Percentiles rank a stretch among this genome's conserved stretches.
Evolutionary conservation across 2,797 vertebrate species (phyloP).

Genomic region (Falco naumanni): DNA sequence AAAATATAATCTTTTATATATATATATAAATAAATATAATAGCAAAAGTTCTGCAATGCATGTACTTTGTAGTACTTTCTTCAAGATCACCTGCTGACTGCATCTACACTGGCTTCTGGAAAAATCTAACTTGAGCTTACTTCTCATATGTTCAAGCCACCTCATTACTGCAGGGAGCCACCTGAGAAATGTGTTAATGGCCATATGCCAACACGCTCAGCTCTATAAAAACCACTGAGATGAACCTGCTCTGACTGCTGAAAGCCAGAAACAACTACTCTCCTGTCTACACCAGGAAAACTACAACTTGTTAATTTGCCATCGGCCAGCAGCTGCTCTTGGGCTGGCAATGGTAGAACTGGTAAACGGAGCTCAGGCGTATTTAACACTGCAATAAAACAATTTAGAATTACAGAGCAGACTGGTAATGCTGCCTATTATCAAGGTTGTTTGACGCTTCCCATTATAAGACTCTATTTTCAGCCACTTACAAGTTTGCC

Average conservation of each 20-base stretch:
- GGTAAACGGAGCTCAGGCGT: conserved; percentile 46
- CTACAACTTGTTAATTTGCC: conserved; percentile 64
- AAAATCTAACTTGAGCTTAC: background rate
- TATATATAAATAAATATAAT: background rate
- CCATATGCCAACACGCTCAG: conserved; percentile 9
- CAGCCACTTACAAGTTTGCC: conserved; percentile 46
- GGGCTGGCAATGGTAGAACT: conserved; percentile 40
- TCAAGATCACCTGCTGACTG: background rate
- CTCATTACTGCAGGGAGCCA: conserved; percentile 43
- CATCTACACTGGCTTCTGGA: background rate
- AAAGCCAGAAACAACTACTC: conserved; percentile 53
- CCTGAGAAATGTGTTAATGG: conserved; percentile 67
- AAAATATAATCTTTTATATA: no score
- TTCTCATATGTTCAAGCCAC: conserved; percentile 1
- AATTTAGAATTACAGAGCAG: conserved; percentile 61
- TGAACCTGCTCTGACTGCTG: conserved; percentile 56
- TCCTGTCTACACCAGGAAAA: conserved; percentile 48
- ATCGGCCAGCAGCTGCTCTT: conserved; percentile 55
- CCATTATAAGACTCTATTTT: conserved; percentile 63
- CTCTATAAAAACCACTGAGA: conserved; percentile 8
- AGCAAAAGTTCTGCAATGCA: background rate
- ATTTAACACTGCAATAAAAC: conserved; percentile 66
- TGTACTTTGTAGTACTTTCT: background rate
- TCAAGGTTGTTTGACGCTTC: conserved; percentile 66
- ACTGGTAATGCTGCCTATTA: conserved; percentile 65